Base-by-base conservation (phyloP, 2,113 vertebrate species). In the Pelecanoides urinatrix region DNA sequence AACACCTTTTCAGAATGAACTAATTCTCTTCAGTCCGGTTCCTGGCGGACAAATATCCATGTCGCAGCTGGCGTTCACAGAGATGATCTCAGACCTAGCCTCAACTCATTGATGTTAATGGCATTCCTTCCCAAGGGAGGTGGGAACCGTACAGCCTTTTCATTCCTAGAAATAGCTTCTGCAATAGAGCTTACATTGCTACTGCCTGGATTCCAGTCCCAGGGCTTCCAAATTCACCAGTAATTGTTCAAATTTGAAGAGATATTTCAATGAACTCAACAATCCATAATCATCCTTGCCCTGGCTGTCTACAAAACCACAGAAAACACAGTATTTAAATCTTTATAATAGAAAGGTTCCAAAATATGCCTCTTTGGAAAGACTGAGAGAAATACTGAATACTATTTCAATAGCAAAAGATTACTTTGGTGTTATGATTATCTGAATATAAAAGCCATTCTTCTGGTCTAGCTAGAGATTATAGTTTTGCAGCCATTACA, bases 91-190 rank as follows among this genome's bases (percentile, higher is more conserved):
- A 74, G 68, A 58, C 42, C 27, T 20, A 59, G 52, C 15, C 59
- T 21, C 55, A 40, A 16, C 52, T 59, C 55, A 40, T 2, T 62
- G 38, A 40, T 81, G 56, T 20, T 77, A 53, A 78, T 16, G n/a
- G 20, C 20, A 20, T 29, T 63, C n/a, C 38, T 85, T 86, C 75
- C 27, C 61, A 47, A 79, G n/a, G 29, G 13, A 82, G 61, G 16
- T 50, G 15, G 34, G n/a, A 95, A 49, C 22, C 10, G 0, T 7
- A 7, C 34, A 65, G 45, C 34, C 79, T 52, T 81, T 75, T 17
- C 23, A 53, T 70, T 92, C 86, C 89, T 94, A 91, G 91, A 97
- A 95, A 71, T 10, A 79, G 45, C 27, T 58, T 29, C 62, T 85
- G 53, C 77, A 76, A 16, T 4, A 55, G 3, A 85, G 34, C 22